Evolutionary conservation across 1,140 invertebrate species (phyloP), one percentile per base, ranked within the genome.

Genomic region (Diuraphis noxia): DNA sequence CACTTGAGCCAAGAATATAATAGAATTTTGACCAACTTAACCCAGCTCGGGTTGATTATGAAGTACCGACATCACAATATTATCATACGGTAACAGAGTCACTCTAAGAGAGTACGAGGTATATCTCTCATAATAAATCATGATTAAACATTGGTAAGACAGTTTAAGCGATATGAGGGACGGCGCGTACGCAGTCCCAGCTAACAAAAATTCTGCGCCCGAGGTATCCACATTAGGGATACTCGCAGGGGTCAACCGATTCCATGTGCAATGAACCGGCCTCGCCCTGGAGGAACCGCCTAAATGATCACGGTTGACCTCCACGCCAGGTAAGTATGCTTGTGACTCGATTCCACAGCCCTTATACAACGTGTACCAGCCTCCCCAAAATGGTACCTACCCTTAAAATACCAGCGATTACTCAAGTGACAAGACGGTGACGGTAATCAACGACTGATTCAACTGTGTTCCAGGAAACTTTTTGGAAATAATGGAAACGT

Each of bases 171-270:
- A n/a, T 21, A 41, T 86, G 40, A 86, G 92, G 92, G 92, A 92
- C 92, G 91, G 92, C 92, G 92, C 92, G 92, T 87, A 93, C 92
- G 92, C 92, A 95, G 94, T 94, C 94, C 95, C 95, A 94, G 95
- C 95, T 95, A 95, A 94, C 95, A 96, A 95, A 96, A 96, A 96
- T 96, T 95, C 94, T 95, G 95, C 95, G 94, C 95, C 95, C 95
- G 95, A 96, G 95, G 95, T 96, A 95, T 94, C 95, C 95, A 94
- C 95, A 95, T 96, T 96, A 95, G 95, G 95, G 95, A 94, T 95
- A 96, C 96, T 96, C 95, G 95, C 95, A 96, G 95, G 95, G 94
- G 95, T 96, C 95, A 96, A 94, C 95, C 94, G 94, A 94, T 94
- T 94, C 95, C 94, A 93, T 95, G 96, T 96, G 96, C 95, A 96